Conservation (phyloP, 2,113 vertebrate genomes). For the Azemiops feae region DNA sequence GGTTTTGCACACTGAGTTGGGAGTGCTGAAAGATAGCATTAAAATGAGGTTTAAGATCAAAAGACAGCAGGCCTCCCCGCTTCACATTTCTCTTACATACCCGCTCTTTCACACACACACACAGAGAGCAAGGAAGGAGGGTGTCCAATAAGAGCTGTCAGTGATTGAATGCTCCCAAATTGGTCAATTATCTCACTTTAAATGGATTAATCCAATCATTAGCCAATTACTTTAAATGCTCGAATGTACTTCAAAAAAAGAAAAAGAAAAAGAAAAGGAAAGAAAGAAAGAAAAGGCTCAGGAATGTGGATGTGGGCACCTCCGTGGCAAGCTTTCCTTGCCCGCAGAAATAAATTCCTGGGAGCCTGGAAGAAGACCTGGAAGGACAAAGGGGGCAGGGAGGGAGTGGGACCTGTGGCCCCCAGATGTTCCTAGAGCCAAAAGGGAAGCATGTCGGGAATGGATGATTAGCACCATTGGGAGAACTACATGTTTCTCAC, state of each 20-base stretch:
- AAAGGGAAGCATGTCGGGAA: background rate
- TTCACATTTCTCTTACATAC: background rate
- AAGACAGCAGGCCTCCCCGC: background rate
- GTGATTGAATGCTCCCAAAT: background rate
- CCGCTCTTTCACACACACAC: background rate
- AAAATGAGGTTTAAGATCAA: background rate
- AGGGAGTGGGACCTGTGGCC: background rate
- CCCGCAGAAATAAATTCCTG: background rate
- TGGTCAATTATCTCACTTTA: background rate
- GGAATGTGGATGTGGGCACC: background rate
- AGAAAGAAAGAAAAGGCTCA: background rate
- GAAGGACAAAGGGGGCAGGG: background rate
- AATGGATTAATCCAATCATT: background rate
- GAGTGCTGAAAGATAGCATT: background rate
- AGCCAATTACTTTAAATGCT: background rate
- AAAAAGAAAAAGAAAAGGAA: background rate
- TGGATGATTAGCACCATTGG: background rate
- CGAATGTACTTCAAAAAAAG: background rate
- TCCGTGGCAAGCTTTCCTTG: background rate
- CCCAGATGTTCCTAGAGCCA: background rate
- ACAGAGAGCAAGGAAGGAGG: background rate
- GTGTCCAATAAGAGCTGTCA: background rate
- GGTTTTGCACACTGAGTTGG: background rate
- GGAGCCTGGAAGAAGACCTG: background rate
- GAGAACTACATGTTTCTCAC: background rate